These are phyloP conservation scores for Lasioglossum leucozonium DNA, from an alignment of 2,888 invertebrate species.

Conservation along the genomic window DNA sequence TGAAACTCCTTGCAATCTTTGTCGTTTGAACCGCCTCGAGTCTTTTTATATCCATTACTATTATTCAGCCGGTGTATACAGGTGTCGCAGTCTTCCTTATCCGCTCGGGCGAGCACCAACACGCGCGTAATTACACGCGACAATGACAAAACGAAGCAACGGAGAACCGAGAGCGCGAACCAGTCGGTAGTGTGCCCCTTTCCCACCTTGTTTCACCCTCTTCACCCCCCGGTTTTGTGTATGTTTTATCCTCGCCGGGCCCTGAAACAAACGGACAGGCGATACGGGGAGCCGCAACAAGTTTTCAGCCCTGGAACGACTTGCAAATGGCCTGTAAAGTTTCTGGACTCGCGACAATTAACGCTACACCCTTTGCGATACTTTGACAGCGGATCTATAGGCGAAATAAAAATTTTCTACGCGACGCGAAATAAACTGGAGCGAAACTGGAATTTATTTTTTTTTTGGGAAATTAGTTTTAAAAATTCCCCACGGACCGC, in stretches of 20 bases:
- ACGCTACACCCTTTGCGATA: not conserved
- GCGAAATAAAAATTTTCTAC: too few species aligned
- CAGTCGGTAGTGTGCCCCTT: not conserved
- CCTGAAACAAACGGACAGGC: slow-evolving; percentile 35
- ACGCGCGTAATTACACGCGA: slow-evolving; percentile 57
- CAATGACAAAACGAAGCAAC: slow-evolving; percentile 65
- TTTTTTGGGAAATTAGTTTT: too few species aligned
- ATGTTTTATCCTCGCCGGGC: slow-evolving; percentile 27
- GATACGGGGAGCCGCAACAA: slow-evolving; percentile 15
- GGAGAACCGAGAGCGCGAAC: slow-evolving; percentile 20
- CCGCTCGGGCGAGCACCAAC: slow-evolving; percentile 29
- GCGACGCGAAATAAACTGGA: too few species aligned
- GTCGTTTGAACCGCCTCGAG: slow-evolving; percentile 21
- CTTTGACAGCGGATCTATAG: too few species aligned
- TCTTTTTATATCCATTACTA: slow-evolving; percentile 34
- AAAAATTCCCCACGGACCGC: too few species aligned
- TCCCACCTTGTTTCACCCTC: not conserved
- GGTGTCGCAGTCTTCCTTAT: slow-evolving; percentile 62
- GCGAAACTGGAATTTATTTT: too few species aligned
- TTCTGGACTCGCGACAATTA: not conserved
- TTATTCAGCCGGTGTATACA: slow-evolving; percentile 48
- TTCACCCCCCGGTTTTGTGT: not conserved
- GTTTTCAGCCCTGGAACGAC: slow-evolving; percentile 3
- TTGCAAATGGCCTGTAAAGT: slow-evolving; percentile 2
- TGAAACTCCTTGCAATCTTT: slow-evolving; percentile 18